phyloP scores from a whole-genome alignment of 2,113 vertebrate genomes.

The Mobula hypostoma region DNA sequence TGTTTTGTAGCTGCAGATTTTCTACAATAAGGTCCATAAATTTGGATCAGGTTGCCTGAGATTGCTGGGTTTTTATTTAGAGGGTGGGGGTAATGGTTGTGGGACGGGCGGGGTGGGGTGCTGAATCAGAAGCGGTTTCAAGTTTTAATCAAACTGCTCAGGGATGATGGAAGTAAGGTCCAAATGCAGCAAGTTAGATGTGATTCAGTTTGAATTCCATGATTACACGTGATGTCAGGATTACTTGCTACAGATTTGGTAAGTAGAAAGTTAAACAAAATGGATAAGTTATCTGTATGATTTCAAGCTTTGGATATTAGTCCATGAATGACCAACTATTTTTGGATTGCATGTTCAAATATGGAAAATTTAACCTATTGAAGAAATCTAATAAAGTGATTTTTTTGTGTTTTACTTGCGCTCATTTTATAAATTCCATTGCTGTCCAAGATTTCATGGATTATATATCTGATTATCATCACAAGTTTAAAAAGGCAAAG shows the following conservation, averaged over 20 bases:
- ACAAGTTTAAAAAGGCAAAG: not conserved
- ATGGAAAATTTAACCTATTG: not conserved
- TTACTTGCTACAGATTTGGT: not conserved
- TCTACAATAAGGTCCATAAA: not conserved
- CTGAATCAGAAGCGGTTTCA: not conserved
- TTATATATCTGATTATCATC: not conserved
- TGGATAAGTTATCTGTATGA: not conserved
- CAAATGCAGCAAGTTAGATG: not conserved
- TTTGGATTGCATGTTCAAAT: slow-evolving; percentile 23
- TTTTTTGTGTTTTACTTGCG: not conserved
- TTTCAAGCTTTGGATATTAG: not conserved
- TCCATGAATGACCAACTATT: not conserved
- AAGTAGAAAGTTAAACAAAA: not conserved
- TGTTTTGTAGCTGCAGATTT: slow-evolving; percentile 20
- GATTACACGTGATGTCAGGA: not conserved
- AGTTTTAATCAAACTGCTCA: slow-evolving; percentile 35
- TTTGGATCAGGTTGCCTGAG: not conserved
- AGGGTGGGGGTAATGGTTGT: not conserved
- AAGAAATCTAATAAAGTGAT: not conserved
- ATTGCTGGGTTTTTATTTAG: not conserved
- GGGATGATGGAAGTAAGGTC: not conserved
- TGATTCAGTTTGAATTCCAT: not conserved
- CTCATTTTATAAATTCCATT: not conserved
- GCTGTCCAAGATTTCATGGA: not conserved
- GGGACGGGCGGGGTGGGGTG: not conserved